A percentile compares a stretch with the other conserved stretches of the same genome.
phyloP scores from a whole-genome alignment of 2,113 vertebrate genomes.

The Chloebia gouldiae region DNA sequence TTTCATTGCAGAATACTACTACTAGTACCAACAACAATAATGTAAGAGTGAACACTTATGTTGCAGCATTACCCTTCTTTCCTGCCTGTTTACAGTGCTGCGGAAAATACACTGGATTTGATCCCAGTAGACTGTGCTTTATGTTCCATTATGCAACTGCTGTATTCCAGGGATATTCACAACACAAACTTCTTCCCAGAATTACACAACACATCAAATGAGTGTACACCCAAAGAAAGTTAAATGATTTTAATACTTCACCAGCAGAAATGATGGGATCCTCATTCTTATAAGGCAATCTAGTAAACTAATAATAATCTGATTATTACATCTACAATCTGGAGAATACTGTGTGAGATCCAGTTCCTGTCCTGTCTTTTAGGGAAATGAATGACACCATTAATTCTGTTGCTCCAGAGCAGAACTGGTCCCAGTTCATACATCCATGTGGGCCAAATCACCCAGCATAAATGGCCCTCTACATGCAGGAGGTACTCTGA shows the following conservation, averaged over 20 bases:
- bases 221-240: not conserved
- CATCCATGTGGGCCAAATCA: not conserved
- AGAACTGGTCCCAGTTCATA: not conserved
- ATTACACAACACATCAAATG: not conserved
- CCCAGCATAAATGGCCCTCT: not conserved
- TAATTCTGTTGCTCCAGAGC: not conserved
- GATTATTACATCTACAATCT: not conserved
- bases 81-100: not conserved
- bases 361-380: not conserved
- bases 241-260: not conserved
- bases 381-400: not conserved
- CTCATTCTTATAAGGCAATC: not conserved
- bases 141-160: not conserved
- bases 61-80: not conserved
- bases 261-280: not conserved
- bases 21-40: not conserved
- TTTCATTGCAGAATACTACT: not conserved
- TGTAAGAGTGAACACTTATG: not conserved
- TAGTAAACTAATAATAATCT: not conserved
- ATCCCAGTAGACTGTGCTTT: not conserved
- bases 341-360: not conserved
- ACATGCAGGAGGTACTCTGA: accelerated
- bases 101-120: not conserved
- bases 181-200: not conserved
- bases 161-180: not conserved